Conservation (phyloP, 2,113 vertebrate species). For the Eptesicus fuscus region DNA sequence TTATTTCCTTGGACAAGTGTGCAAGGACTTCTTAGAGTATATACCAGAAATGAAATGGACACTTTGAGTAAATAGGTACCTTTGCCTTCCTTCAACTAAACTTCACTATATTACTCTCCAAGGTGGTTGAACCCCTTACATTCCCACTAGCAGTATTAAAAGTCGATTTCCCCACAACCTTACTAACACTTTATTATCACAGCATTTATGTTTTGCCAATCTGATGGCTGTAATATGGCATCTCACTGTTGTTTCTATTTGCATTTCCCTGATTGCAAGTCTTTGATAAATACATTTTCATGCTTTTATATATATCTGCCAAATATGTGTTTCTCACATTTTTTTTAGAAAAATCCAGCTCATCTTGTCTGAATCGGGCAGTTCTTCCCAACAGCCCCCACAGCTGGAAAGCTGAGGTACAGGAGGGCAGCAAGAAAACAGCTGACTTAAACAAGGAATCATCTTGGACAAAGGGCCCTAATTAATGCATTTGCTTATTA, state of each 20-base stretch:
- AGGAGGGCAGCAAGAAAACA: conserved; percentile 29
- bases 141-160: background rate
- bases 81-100: background rate
- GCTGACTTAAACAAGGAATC: conserved; percentile 50
- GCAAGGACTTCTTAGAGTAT: background rate
- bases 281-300: conserved; percentile 39
- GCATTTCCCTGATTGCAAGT: conserved; percentile 24
- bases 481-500: conserved; percentile 69
- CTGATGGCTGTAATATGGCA: background rate
- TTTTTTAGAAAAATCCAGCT: conserved; percentile 29
- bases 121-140: background rate
- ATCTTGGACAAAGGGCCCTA: conserved; percentile 59
- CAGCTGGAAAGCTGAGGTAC: conserved; percentile 19
- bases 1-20: conserved; percentile 7
- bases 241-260: conserved; percentile 20
- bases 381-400: background rate
- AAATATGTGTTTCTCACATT: background rate
- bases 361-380: background rate
- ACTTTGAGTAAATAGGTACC: background rate
- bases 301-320: background rate
- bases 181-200: conserved; percentile 21
- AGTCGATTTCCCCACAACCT: background rate
- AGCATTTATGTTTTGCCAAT: conserved; percentile 19
- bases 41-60: background rate
- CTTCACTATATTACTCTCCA: background rate